Evolutionary conservation across 2,113 vertebrate species (phyloP).

Genomic region (Oryzias javanicus): DNA sequence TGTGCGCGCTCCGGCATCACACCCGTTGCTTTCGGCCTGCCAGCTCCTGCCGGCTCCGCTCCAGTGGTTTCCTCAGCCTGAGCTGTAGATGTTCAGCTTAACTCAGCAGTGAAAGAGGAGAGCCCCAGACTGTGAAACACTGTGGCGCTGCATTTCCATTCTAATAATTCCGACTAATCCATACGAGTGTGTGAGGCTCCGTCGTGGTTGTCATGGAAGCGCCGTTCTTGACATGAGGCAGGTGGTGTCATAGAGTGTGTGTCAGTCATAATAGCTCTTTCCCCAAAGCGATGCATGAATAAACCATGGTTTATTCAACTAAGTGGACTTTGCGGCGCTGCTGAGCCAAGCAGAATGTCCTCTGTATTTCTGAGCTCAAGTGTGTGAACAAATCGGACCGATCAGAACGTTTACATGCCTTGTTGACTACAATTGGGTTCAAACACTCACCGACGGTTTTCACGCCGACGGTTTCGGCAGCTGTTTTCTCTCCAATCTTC

Average conservation of each 20-base stretch:
- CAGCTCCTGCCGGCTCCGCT: conserved; percentile 59
- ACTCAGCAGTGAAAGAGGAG: conserved; percentile 61
- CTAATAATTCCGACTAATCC: conserved; percentile 63
- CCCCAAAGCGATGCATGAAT: conserved; percentile 58
- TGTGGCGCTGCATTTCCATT: conserved; percentile 66
- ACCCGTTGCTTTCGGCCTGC: conserved; percentile 43
- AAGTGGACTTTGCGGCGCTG: conserved; percentile 34
- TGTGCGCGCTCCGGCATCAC: conserved; percentile 20
- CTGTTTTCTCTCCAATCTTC: conserved; percentile 83
- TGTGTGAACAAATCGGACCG: not conserved
- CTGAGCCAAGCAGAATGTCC: conserved; percentile 21
- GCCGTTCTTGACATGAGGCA: conserved; percentile 50
- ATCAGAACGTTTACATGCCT: conserved; percentile 13
- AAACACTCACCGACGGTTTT: conserved; percentile 88
- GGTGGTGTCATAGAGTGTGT: conserved; percentile 41
- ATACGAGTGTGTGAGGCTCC: conserved; percentile 32
- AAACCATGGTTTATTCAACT: conserved; percentile 50
- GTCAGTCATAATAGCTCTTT: conserved; percentile 40
- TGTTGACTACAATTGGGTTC: not conserved
- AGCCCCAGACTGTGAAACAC: conserved; percentile 66
- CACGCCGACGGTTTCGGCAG: conserved; percentile 79
- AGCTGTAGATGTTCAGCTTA: conserved; percentile 63
- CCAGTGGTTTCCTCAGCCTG: conserved; percentile 60
- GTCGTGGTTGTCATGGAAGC: conserved; percentile 35
- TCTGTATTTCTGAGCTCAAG: conserved; percentile 7